Base-by-base conservation (phyloP, 2,113 vertebrate genomes). In the Pangasianodon gigas region DNA sequence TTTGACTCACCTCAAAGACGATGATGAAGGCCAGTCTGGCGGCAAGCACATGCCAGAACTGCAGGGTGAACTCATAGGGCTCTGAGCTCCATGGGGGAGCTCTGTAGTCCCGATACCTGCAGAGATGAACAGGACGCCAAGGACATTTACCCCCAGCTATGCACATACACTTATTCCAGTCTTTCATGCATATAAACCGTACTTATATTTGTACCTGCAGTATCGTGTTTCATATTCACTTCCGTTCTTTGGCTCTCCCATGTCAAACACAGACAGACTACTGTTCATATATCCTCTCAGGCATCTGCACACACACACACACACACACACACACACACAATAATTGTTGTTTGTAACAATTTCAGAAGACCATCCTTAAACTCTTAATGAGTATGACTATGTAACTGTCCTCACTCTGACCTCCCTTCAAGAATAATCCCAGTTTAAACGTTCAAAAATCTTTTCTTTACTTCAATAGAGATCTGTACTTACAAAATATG, bases 21-120 rank as follows among this genome's bases (percentile, higher is more conserved):
- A 99, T 99, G 89, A 99, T 99, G 96, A 99, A 99, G 92, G 98
- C 98, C 92, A 99, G 87, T 11, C 98, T 96, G 77, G 98, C 98
- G 90, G 98, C 98, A 56, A 99, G 94, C 86, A 99, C 98, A 58
- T 99, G 98, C 98, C 98, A 99, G 93, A 99, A 99, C 89, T 99
- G 98, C 89, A 99, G 94, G 46, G 98, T 99, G 95, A 99, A 99
- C 60, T 99, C 97, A 58, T 99, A 99, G 0, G 97, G 98, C 69
- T 94, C 95, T 0, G 95, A 91, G 91, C 97, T 98, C 98, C 97
- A 99, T 0, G 98, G 98, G 0, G 98, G 97, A 0, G 96, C 97
- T 96, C 98, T 96, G 94, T 99, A 99, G 94, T 99, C 98, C 92
- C 98, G 95, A 60, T 99, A 99, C 75, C 97, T 97, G 92, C 75